A percentile compares a stretch with the other conserved stretches of the same genome.
These are phyloP conservation scores for Eulacestoma nigropectus DNA, from an alignment of 2,113 vertebrate genomes.

Conservation along the genomic window DNA sequence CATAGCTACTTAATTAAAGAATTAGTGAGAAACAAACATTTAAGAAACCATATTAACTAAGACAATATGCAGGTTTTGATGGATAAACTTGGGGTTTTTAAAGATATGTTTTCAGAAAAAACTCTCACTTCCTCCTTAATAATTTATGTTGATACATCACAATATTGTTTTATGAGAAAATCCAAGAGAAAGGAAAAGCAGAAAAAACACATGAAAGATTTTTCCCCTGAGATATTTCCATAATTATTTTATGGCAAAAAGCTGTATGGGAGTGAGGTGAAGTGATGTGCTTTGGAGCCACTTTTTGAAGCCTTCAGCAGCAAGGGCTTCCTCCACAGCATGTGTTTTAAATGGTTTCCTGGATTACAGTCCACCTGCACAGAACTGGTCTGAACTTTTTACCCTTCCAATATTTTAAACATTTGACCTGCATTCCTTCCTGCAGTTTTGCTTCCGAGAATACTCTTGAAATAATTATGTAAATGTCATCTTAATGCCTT, in stretches of 20 bases:
- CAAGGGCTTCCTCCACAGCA: constrained; percentile 29
- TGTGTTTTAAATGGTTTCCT: constrained; percentile 49
- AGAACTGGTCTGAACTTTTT: constrained; percentile 39
- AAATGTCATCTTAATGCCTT: constrained; percentile 49
- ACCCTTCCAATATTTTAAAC: constrained; percentile 42
- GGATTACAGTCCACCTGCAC: constrained; percentile 49
- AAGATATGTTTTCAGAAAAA: neutral
- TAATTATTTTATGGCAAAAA: constrained; percentile 38
- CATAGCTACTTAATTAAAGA: neutral
- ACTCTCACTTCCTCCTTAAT: neutral
- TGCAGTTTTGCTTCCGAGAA: constrained; percentile 34
- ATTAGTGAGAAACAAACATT: neutral
- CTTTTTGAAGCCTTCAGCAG: constrained; percentile 40
- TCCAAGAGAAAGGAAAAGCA: neutral
- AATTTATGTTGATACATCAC: neutral
- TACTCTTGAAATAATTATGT: constrained; percentile 58
- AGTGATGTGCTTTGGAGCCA: neutral
- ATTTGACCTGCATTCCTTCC: constrained; percentile 56
- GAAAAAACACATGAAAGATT: neutral
- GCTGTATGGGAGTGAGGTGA: neutral
- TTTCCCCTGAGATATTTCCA: constrained; percentile 17
- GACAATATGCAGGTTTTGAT: neutral
- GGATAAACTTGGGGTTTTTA: neutral
- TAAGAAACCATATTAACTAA: neutral
- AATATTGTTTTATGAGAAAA: neutral